Evolutionary conservation across 1,140 invertebrate genomes (phyloP).

Genomic region (Papilio polyxenes): DNA sequence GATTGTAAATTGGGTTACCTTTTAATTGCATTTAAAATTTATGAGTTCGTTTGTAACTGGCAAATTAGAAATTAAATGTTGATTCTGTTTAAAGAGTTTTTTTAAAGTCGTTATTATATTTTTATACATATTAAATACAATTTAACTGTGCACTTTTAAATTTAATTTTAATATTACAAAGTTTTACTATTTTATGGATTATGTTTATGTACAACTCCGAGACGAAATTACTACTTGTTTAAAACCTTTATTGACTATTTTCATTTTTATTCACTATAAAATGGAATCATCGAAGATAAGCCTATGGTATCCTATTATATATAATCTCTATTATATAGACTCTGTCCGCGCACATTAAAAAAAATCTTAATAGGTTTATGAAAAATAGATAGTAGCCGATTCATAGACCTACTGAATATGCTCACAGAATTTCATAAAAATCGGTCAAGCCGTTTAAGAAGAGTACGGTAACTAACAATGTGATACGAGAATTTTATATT

Average conservation of each 20-base stretch:
- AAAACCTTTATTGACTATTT: not conserved
- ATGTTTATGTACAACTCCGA: not conserved
- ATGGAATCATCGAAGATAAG: too few species aligned
- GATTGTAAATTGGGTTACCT: conserved; percentile 19
- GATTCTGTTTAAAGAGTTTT: not conserved
- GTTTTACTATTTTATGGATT: not conserved
- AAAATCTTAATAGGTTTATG: too few species aligned
- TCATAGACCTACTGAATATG: too few species aligned
- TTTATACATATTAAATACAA: not conserved
- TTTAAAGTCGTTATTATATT: not conserved
- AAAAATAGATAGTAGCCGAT: too few species aligned
- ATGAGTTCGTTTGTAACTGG: not conserved
- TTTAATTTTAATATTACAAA: not conserved
- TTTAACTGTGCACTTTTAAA: not conserved
- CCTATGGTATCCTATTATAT: too few species aligned
- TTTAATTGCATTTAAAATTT: not conserved
- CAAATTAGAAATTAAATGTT: conserved; percentile 16
- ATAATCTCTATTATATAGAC: too few species aligned
- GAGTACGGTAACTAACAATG: too few species aligned
- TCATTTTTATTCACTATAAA: too few species aligned
- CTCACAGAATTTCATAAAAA: too few species aligned
- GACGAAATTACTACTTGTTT: not conserved
- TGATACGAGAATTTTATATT: too few species aligned
- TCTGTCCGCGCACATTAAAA: too few species aligned
- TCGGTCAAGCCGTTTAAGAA: too few species aligned